These are phyloP conservation scores for Meriones psammophilus DNA, from an alignment of 2,797 vertebrate genomes.

Conservation along the genomic window DNA sequence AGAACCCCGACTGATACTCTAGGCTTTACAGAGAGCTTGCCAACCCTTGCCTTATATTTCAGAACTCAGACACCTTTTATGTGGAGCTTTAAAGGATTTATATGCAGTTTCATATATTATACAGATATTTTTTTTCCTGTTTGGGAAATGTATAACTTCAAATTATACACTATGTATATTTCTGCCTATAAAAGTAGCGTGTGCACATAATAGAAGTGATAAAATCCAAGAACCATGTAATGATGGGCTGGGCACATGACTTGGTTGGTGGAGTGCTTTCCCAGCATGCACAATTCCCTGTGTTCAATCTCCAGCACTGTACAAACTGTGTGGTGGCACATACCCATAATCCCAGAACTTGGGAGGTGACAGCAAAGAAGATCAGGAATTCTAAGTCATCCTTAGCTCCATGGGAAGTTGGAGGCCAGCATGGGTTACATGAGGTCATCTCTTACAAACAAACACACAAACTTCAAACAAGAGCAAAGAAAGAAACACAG, in stretches of 20 bases:
- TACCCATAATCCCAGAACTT: background rate
- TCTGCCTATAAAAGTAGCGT: constrained; percentile 23
- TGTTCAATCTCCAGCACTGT: background rate
- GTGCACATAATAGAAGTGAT: background rate
- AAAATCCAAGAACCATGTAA: background rate
- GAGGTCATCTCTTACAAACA: background rate
- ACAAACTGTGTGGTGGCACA: background rate
- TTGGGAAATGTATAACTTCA: background rate
- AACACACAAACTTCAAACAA: background rate
- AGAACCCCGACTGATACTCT: background rate
- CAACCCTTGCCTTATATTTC: background rate
- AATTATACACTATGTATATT: background rate
- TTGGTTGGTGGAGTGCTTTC: background rate
- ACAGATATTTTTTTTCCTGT: background rate
- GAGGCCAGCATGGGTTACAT: background rate
- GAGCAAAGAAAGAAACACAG: background rate
- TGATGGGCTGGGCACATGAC: background rate
- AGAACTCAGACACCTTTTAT: constrained; percentile 10
- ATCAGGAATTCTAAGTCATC: background rate
- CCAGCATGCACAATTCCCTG: background rate
- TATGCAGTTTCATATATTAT: constrained; percentile 20
- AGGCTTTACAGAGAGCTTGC: background rate
- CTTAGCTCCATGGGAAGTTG: background rate
- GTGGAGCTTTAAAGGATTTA: constrained; percentile 50
- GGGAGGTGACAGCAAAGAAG: background rate